Conservation (phyloP, 1,140 invertebrate species). For the Saxidomus purpurata region DNA sequence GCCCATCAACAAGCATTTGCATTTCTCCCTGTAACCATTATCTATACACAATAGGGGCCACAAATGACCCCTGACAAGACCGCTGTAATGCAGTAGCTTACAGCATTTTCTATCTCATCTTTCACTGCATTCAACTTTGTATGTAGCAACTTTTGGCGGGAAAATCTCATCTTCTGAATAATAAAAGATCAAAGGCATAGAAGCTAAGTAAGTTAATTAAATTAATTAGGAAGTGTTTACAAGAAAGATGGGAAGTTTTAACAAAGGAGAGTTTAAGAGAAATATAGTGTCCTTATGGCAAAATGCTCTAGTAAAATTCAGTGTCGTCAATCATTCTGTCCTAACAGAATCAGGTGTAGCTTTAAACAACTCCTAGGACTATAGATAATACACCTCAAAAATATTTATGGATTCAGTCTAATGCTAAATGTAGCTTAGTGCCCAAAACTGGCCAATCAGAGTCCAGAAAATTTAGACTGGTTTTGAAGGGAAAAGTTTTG, state of each 20-base stretch:
- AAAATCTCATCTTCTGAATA: neutral
- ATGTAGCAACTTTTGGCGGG: conserved; percentile 38
- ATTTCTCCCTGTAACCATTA: conserved; percentile 53
- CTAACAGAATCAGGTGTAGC: too few species aligned
- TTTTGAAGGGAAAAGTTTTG: too few species aligned
- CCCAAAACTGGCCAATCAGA: too few species aligned
- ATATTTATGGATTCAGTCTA: too few species aligned
- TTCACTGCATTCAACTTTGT: conserved; percentile 1
- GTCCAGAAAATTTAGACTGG: too few species aligned
- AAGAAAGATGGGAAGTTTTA: neutral
- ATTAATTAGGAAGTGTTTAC: neutral
- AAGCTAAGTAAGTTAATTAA: neutral
- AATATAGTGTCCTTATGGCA: too few species aligned
- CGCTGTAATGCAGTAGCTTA: conserved; percentile 54
- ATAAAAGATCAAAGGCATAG: neutral
- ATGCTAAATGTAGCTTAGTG: too few species aligned
- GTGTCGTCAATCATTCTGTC: too few species aligned
- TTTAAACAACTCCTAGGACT: too few species aligned
- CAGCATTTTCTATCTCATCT: conserved; percentile 4
- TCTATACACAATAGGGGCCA: conserved; percentile 54
- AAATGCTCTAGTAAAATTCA: too few species aligned
- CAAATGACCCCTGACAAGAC: conserved; percentile 38
- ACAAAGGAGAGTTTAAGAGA: too few species aligned
- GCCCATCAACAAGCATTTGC: conserved; percentile 43
- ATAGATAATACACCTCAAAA: too few species aligned